Percentiles rank a stretch among this genome's conserved stretches.
Conservation (phyloP, 30 jellyfish, hydroid and myxozoan genomes). For the Clytia hemisphaerica region DNA sequence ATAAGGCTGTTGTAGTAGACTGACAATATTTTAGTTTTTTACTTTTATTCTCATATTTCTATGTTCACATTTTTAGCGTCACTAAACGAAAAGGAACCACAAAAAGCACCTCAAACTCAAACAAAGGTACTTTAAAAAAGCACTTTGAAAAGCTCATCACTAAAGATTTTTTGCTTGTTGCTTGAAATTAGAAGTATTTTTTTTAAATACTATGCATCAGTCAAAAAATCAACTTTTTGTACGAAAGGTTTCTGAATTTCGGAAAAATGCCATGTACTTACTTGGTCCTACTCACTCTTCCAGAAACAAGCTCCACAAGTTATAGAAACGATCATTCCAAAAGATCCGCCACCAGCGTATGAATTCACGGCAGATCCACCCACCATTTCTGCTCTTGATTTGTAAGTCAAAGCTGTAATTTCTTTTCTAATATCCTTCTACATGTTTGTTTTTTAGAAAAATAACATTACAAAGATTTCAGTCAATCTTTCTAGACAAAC, state of each 20-base stretch:
- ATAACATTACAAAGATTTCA: background rate
- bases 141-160: too few species aligned
- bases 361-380: slow-evolving; percentile 86
- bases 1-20: too few species aligned
- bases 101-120: background rate
- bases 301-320: slow-evolving; percentile 71
- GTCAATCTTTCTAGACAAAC: too few species aligned
- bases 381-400: slow-evolving; percentile 84
- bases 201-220: too few species aligned
- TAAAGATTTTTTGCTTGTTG: too few species aligned
- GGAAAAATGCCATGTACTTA: too few species aligned
- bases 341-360: slow-evolving; percentile 91
- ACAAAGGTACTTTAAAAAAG: too few species aligned
- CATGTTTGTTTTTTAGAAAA: background rate
- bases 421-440: background rate
- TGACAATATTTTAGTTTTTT: too few species aligned
- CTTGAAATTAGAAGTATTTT: too few species aligned
- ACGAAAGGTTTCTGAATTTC: too few species aligned
- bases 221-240: too few species aligned
- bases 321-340: slow-evolving; percentile 76
- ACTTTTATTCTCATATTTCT: slow-evolving; percentile 1
- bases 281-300: too few species aligned
- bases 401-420: slow-evolving; percentile 37
- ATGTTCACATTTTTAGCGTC: slow-evolving; percentile 9
- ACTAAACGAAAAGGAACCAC: slow-evolving; percentile 6